Base-by-base conservation (phyloP, 2,113 vertebrate species). In the Austrofundulus limnaeus region DNA sequence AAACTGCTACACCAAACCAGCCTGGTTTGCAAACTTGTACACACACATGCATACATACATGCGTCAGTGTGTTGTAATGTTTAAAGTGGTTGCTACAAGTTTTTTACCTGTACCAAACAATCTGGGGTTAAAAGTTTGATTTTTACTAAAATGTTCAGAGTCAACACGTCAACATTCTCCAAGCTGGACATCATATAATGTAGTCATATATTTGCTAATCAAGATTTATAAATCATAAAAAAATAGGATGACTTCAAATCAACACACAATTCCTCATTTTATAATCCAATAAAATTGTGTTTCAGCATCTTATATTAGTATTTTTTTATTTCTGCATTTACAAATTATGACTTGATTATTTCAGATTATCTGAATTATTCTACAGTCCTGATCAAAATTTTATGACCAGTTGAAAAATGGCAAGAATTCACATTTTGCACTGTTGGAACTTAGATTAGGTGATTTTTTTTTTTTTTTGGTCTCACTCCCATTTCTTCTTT, bases 1-100 rank as follows among this genome's bases (percentile, higher is more conserved):
- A 81, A 81, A 86, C 82, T 80, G 61, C 50, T 60, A 12, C 67
- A 68, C 43, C 61, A 48, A 19, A 68, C 68, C 63, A 61, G 17
- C 24, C 50, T 24, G 61, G 55, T 58, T 58, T 15, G 55, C 31
- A 39, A 49, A 37, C 62, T 49, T 41, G 47, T 52, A 38, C 55
- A 48, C 28, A 45, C 55, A 43, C 21, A 54, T 55, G 21, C 62
- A 49, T 41, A 42, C 57, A 41, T 54, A 11, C 34, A 7, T n/a
- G n/a, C 34, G 2, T n/a, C 48, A 41, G 67, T 62, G 67, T 72
- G 53, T 60, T 57, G 57, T 60, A 66, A 70, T 62, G 80, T 69
- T 58, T 41, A 62, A 71, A 51, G 41, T 25, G 37, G 11, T 8
- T 48, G 25, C 48, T 46, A 66, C 59, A 11, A 25, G 41, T 56